These are phyloP conservation scores for Muraenolepis orangiensis DNA, from an alignment of 2,797 vertebrate genomes.

Conservation along the genomic window DNA sequence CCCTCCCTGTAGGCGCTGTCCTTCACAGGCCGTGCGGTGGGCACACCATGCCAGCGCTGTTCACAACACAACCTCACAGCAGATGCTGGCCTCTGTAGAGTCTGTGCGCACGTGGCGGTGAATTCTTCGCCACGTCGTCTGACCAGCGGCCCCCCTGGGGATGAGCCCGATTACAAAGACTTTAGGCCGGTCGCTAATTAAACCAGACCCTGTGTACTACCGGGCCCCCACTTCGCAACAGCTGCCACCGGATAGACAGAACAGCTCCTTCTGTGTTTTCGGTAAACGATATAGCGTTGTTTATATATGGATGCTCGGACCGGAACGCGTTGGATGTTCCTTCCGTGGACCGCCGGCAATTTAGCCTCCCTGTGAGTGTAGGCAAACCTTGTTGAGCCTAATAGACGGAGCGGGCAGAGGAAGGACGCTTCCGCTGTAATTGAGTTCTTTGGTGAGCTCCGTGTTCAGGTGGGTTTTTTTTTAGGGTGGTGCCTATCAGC, in stretches of 20 bases:
- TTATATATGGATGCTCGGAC: constrained; percentile 56
- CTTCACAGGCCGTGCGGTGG: constrained; percentile 65
- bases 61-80: constrained; percentile 68
- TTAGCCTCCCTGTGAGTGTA: constrained; percentile 35
- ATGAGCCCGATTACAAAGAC: constrained; percentile 66
- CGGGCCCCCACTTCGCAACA: constrained; percentile 59
- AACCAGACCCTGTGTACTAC: constrained; percentile 57
- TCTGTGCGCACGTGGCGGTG: constrained; percentile 68
- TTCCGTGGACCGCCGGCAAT: constrained; percentile 55
- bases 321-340: constrained; percentile 56
- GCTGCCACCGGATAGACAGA: constrained; percentile 64
- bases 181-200: constrained; percentile 72
- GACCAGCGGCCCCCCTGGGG: constrained; percentile 51
- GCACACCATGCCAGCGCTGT: constrained; percentile 61
- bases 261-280: constrained; percentile 55
- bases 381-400: constrained; percentile 47
- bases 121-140: constrained; percentile 64
- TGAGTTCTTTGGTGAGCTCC: constrained; percentile 60
- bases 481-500: constrained; percentile 69
- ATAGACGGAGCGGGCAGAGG: constrained; percentile 38
- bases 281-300: constrained; percentile 67
- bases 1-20: constrained; percentile 23
- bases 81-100: constrained; percentile 75
- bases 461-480: constrained; percentile 60
- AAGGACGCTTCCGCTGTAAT: constrained; percentile 55